phyloP scores from a whole-genome alignment of 2,797 vertebrate genomes.

The Ctenochaetus hawaiiensis region DNA sequence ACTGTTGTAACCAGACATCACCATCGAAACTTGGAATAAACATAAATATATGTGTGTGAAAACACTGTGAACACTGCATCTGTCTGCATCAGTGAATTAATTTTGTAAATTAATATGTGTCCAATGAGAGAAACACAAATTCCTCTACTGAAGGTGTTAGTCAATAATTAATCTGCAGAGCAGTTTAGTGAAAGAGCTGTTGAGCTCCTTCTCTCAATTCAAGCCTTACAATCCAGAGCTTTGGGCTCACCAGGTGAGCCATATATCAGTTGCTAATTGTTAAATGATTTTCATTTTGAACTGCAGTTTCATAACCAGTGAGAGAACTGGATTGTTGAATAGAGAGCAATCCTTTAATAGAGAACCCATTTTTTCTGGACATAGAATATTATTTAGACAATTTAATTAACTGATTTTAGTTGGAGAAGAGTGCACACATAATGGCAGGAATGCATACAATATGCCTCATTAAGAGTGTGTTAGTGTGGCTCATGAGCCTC shows the following conservation, averaged over 20 bases:
- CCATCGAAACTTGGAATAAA: constrained; percentile 70
- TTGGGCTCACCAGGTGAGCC: constrained; percentile 54
- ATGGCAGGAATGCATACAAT: background rate
- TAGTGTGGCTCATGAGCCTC: constrained; percentile 38
- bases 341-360: constrained; percentile 34
- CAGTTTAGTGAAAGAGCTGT: constrained; percentile 39
- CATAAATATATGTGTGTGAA: background rate
- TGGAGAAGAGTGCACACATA: constrained; percentile 7
- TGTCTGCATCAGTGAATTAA: background rate
- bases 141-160: constrained; percentile 40
- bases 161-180: constrained; percentile 62
- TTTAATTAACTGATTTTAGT: constrained; percentile 48
- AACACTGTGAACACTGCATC: background rate
- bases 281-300: constrained; percentile 56
- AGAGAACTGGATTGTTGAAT: constrained; percentile 38
- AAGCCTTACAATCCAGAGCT: constrained; percentile 31
- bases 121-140: constrained; percentile 45
- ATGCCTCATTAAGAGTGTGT: constrained; percentile 13
- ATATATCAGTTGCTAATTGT: constrained; percentile 55
- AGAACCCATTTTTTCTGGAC: constrained; percentile 41
- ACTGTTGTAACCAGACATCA: constrained; percentile 85
- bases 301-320: constrained; percentile 22
- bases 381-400: constrained; percentile 28
- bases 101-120: constrained; percentile 26
- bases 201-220: constrained; percentile 55